These are phyloP conservation scores for Aphelinus certus DNA, from an alignment of 1,140 invertebrate species.

Conservation along the genomic window DNA sequence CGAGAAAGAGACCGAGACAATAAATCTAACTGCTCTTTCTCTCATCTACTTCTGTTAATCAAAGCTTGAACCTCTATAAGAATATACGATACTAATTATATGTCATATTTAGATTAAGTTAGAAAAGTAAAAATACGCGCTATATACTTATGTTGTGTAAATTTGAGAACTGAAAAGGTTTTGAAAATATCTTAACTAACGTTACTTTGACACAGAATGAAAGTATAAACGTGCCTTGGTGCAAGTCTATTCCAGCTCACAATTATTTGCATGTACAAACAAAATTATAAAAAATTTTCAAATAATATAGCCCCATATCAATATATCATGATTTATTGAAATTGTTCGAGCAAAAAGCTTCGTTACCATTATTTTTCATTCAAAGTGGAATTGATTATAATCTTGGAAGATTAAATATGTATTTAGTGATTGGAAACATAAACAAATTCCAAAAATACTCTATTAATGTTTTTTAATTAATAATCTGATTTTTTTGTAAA, in stretches of 20 bases:
- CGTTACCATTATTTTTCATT: too few relatives aligned
- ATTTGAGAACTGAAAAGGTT: conserved; percentile 27
- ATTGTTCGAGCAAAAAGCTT: too few relatives aligned
- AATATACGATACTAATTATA: not conserved
- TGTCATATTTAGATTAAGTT: conserved; percentile 5
- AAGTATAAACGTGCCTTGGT: conserved; percentile 67
- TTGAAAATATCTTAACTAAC: too few relatives aligned
- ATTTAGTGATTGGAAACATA: too few relatives aligned
- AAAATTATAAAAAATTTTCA: too few relatives aligned
- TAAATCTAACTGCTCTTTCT: conserved; percentile 10
- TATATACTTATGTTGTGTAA: conserved; percentile 1
- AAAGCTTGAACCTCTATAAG: not conserved
- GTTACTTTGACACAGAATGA: conserved; percentile 53
- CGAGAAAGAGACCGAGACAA: conserved; percentile 29
- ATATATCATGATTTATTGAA: too few relatives aligned
- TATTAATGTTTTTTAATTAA: too few relatives aligned
- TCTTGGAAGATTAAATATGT: too few relatives aligned
- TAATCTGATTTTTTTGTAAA: too few relatives aligned
- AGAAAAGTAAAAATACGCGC: conserved; percentile 1
- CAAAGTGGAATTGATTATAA: too few relatives aligned
- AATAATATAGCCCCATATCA: too few relatives aligned
- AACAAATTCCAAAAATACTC: too few relatives aligned
- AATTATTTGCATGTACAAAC: not conserved
- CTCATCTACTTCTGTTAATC: not conserved
- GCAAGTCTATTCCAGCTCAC: conserved; percentile 48